These are phyloP conservation scores for Drosophila melanica DNA, from an alignment of 1,140 invertebrate species.

Conservation along the genomic window DNA sequence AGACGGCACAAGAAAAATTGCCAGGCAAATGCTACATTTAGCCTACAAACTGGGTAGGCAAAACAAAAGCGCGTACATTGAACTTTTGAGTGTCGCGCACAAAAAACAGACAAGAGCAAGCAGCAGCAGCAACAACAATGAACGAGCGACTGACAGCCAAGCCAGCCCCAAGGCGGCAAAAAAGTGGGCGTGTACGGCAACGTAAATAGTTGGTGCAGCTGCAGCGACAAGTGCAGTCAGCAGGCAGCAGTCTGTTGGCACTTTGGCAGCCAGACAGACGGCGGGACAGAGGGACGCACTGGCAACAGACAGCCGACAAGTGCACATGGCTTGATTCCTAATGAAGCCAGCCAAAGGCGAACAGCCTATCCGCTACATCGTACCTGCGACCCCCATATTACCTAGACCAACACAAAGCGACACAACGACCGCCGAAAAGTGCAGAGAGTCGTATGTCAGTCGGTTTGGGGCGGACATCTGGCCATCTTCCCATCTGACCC, in stretches of 20 bases:
- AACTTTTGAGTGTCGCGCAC: conserved; percentile 47
- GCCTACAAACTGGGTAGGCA: conserved; percentile 49
- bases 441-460: conserved; percentile 26
- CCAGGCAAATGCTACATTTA: conserved; percentile 70
- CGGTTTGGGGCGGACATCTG: conserved; percentile 13
- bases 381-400: not conserved
- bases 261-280: conserved; percentile 46
- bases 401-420: conserved; percentile 6
- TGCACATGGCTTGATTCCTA: conserved; percentile 59
- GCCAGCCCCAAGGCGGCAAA: conserved; percentile 23
- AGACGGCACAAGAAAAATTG: conserved; percentile 10
- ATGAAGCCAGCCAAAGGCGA: conserved; percentile 73
- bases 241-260: conserved; percentile 51
- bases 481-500: not conserved
- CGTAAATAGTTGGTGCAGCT: conserved; percentile 70
- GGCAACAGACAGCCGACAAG: conserved; percentile 64
- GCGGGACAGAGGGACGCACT: conserved; percentile 1
- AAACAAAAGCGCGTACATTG: conserved; percentile 74
- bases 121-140: not conserved
- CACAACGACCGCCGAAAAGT: conserved; percentile 62
- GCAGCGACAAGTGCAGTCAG: conserved; percentile 51
- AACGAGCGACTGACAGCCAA: conserved; percentile 7
- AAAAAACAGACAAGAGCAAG: conserved; percentile 28
- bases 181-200: conserved; percentile 63
- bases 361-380: conserved; percentile 1